phyloP scores from a whole-genome alignment of 2,797 vertebrate genomes.

The Smutsia gigantea region DNA sequence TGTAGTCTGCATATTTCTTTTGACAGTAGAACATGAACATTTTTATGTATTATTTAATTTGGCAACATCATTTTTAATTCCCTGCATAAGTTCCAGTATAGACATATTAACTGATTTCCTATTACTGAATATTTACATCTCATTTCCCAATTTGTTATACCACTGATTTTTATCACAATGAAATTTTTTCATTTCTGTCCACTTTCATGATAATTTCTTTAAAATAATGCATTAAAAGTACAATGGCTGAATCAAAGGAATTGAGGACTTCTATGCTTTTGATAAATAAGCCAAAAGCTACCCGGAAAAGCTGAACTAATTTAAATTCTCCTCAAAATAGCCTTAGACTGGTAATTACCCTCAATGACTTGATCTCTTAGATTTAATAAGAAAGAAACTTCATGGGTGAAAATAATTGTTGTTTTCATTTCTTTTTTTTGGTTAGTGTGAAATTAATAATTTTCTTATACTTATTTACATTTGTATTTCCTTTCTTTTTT shows the following conservation, averaged over 20 bases:
- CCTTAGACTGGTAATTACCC: not conserved
- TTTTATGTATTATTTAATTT: slow-evolving; percentile 50
- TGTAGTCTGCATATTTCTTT: not conserved
- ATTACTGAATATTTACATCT: slow-evolving; percentile 23
- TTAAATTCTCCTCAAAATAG: not conserved
- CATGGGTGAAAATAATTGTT: not conserved
- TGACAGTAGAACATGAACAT: not conserved
- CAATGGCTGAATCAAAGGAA: slow-evolving; percentile 32
- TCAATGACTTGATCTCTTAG: not conserved
- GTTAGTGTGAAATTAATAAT: not conserved
- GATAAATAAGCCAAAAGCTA: slow-evolving; percentile 5
- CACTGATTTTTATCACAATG: not conserved
- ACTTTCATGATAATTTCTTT: not conserved
- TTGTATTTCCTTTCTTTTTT: not conserved
- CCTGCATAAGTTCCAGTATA: not conserved
- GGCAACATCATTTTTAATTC: slow-evolving; percentile 15
- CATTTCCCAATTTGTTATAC: slow-evolving; percentile 10
- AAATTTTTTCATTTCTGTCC: not conserved
- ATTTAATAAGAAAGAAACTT: not conserved
- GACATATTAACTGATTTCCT: slow-evolving; percentile 41
- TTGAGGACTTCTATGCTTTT: slow-evolving; percentile 13
- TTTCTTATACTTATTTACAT: not conserved
- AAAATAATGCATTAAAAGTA: slow-evolving; percentile 22
- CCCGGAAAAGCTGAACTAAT: not conserved
- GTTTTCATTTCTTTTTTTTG: not conserved